These are phyloP conservation scores for Ophion costatus DNA, from an alignment of 2,888 invertebrate species.

Conservation along the genomic window DNA sequence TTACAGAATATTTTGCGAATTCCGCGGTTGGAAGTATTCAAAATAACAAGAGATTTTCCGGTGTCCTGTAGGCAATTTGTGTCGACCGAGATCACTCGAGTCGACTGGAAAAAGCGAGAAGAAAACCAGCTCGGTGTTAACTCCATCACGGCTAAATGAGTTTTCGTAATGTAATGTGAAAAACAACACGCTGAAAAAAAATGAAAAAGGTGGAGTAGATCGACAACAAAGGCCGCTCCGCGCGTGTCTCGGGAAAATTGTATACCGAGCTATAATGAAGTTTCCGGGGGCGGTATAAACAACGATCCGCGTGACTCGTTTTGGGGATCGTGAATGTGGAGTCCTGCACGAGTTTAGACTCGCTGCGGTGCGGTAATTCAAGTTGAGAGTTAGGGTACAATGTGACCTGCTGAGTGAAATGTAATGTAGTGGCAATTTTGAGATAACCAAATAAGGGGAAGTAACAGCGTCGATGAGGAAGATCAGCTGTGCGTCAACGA, in stretches of 20 bases:
- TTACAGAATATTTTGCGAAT: too few species aligned
- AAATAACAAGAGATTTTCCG: too few species aligned
- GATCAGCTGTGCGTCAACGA: not conserved
- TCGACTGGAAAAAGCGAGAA: not conserved
- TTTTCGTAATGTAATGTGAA: constrained; percentile 1
- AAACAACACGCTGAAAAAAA: not conserved
- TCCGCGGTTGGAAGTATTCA: too few species aligned
- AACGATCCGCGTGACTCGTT: constrained; percentile 9
- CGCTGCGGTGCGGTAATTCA: not conserved
- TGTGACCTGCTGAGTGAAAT: not conserved
- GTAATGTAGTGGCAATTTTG: not conserved
- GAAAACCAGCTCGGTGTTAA: not conserved
- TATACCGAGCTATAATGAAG: constrained; percentile 16
- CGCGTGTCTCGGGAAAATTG: constrained; percentile 3
- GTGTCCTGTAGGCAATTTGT: too few species aligned
- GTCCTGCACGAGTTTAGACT: not conserved
- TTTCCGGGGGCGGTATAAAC: not conserved
- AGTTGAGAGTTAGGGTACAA: not conserved
- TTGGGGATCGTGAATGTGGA: not conserved
- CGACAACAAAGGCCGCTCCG: not conserved
- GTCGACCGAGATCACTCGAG: too few species aligned
- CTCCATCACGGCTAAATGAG: constrained; percentile 5
- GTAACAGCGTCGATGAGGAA: not conserved
- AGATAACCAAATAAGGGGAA: not conserved
- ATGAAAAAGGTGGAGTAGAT: not conserved